A percentile compares a stretch with the other conserved stretches of the same genome.
These are phyloP conservation scores for Forbesichthys papilliferus DNA, from an alignment of 2,113 vertebrate species.

Conservation along the genomic window DNA sequence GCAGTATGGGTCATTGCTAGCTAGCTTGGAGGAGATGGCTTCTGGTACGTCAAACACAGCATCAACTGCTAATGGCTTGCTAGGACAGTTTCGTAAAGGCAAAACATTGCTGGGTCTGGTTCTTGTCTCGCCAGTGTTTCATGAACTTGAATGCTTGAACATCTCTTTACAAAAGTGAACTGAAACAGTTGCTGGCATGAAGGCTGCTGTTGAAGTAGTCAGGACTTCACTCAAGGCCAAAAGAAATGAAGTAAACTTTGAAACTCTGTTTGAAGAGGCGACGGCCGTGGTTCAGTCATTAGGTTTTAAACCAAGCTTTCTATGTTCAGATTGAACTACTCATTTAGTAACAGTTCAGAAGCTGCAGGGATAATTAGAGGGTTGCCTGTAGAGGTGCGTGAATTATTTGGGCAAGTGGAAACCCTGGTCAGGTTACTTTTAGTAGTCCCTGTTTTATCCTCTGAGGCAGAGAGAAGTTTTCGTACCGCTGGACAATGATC, in stretches of 20 bases:
- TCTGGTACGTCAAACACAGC: neutral
- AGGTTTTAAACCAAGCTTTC: neutral
- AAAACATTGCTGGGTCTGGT: too few relatives aligned
- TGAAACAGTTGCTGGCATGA: neutral
- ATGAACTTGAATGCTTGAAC: too few relatives aligned
- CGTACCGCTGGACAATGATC: too few relatives aligned
- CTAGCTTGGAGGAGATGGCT: conserved; percentile 1
- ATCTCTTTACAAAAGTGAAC: neutral
- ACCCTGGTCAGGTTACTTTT: too few relatives aligned
- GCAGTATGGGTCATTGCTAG: neutral
- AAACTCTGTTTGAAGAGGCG: neutral
- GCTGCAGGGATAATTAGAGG: neutral
- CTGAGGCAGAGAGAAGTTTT: too few relatives aligned
- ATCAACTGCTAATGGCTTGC: neutral
- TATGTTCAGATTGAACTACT: neutral
- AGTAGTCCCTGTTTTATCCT: neutral
- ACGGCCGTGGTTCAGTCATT: neutral
- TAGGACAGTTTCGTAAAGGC: neutral
- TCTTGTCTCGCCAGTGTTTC: neutral
- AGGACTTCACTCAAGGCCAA: neutral
- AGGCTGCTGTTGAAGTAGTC: too few relatives aligned
- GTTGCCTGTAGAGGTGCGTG: too few relatives aligned
- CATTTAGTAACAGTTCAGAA: neutral
- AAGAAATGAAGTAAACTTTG: neutral
- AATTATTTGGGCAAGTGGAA: too few relatives aligned